Evolutionary conservation across 2,888 invertebrate species (phyloP).

Genomic region (Zeuzera pyrina): DNA sequence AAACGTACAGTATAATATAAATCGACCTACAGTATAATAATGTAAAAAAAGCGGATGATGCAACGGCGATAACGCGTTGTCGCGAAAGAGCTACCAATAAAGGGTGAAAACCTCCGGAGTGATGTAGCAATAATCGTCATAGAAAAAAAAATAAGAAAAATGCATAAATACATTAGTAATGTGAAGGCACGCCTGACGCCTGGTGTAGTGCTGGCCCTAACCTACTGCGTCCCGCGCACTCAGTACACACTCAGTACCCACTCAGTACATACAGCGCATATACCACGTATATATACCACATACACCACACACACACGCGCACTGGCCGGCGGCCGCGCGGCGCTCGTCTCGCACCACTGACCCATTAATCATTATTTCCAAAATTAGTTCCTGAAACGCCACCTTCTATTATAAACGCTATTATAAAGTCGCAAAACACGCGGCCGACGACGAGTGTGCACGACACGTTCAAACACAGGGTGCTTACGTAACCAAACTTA

Average conservation of each 20-base stretch:
- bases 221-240: conserved; percentile 38
- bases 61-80: conserved; percentile 13
- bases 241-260: conserved; percentile 38
- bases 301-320: conserved; percentile 24
- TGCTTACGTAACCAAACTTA: conserved; percentile 55
- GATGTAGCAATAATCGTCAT: conserved; percentile 29
- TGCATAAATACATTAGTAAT: conserved; percentile 46
- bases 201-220: conserved; percentile 39
- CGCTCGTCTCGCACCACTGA: no score
- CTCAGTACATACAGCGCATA: conserved; percentile 35
- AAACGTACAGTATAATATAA: conserved; percentile 2
- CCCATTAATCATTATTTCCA: no score
- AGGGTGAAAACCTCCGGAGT: conserved; percentile 36
- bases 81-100: conserved; percentile 40
- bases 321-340: conserved; percentile 11
- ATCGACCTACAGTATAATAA: not conserved
- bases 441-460: conserved; percentile 10
- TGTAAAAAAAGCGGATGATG: not conserved
- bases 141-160: conserved; percentile 36
- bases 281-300: conserved; percentile 33
- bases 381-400: no score
- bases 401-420: no score
- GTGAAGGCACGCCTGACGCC: conserved; percentile 51
- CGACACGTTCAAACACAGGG: conserved; percentile 34
- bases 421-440: no score